Conservation (phyloP, 2,888 invertebrate genomes). For the Phrixothrix hirtus region DNA sequence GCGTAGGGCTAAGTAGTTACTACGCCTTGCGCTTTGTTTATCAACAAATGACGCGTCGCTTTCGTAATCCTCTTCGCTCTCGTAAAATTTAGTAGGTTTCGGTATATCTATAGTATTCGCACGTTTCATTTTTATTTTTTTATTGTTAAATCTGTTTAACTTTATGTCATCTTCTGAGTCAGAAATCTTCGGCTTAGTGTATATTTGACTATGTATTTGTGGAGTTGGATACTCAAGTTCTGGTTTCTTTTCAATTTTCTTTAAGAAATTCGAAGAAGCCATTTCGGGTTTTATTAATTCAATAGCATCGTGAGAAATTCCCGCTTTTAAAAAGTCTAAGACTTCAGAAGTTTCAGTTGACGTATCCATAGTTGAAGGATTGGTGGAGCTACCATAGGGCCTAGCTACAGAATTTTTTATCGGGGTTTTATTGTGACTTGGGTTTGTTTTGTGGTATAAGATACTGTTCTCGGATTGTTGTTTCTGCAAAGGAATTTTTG, state of each 20-base stretch:
- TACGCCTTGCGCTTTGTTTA: slow-evolving; percentile 47
- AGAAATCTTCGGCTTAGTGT: slow-evolving; percentile 35
- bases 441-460: slow-evolving; percentile 25
- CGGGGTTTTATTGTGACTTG: slow-evolving; percentile 35
- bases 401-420: neutral
- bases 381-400: slow-evolving; percentile 27
- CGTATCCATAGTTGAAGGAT: slow-evolving; percentile 51
- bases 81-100: slow-evolving; percentile 62
- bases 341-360: slow-evolving; percentile 51
- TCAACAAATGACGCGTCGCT: slow-evolving; percentile 48
- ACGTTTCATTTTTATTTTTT: slow-evolving; percentile 79
- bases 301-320: neutral
- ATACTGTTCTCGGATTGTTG: slow-evolving; percentile 58
- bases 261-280: slow-evolving; percentile 36
- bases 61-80: slow-evolving; percentile 59
- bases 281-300: slow-evolving; percentile 33
- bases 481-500: slow-evolving; percentile 50
- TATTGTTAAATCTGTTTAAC: slow-evolving; percentile 60
- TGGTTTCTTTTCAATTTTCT: slow-evolving; percentile 33
- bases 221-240: slow-evolving; percentile 1
- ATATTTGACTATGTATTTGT: slow-evolving; percentile 47
- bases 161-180: neutral
- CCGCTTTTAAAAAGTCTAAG: neutral
- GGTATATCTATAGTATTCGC: slow-evolving; percentile 90
- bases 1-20: slow-evolving; percentile 58